A percentile compares a stretch with the other conserved stretches of the same genome.
Conservation (phyloP, 2,797 vertebrate genomes). For the Euthynnus affinis region DNA sequence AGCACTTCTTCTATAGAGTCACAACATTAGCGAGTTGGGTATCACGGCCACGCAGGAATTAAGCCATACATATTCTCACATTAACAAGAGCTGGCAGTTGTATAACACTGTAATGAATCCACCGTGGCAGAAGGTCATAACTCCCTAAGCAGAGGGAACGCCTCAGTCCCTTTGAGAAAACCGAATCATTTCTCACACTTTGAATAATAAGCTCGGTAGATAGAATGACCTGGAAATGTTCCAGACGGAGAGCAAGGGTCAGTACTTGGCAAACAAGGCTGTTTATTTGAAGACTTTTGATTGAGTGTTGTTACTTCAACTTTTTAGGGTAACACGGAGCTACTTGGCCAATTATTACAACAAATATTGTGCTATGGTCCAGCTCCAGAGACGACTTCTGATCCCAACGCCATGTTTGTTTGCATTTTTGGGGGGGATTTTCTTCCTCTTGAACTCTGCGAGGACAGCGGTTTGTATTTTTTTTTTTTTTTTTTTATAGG, state of each 20-base stretch:
- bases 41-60: background rate
- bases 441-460: background rate
- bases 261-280: background rate
- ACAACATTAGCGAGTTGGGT: background rate
- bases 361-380: constrained; percentile 30
- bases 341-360: constrained; percentile 16
- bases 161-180: constrained; percentile 23
- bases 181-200: constrained; percentile 10
- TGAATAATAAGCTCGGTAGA: constrained; percentile 35
- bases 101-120: constrained; percentile 13
- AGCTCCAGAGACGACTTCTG: background rate
- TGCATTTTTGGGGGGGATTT: constrained; percentile 1
- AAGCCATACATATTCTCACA: background rate
- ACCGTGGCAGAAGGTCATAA: constrained; percentile 3
- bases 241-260: constrained; percentile 18
- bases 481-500: background rate
- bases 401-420: background rate
- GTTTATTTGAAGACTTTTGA: constrained; percentile 24
- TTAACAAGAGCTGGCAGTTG: constrained; percentile 11
- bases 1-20: too few relatives aligned
- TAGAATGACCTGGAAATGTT: constrained; percentile 46
- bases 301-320: constrained; percentile 26
- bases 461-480: background rate
- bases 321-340: background rate
- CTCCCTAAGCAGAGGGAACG: background rate